phyloP scores from a whole-genome alignment of 2,888 invertebrate species.

The Andrena dorsata region DNA sequence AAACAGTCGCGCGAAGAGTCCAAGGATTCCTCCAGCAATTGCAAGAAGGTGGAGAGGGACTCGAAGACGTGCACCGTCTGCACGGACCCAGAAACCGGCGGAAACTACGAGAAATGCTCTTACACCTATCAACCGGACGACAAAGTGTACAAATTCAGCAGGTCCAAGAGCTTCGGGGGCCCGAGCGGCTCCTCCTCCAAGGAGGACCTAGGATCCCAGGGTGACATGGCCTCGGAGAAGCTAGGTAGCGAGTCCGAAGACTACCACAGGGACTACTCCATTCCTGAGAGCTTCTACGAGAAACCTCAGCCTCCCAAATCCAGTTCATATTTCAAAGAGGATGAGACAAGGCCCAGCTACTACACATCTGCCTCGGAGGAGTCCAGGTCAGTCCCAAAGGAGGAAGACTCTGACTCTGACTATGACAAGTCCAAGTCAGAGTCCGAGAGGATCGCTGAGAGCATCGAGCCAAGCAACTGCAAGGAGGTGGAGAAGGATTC shows the following conservation, averaged over 20 bases:
- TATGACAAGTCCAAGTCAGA: constrained; percentile 87
- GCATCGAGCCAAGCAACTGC: constrained; percentile 86
- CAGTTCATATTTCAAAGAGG: constrained; percentile 22
- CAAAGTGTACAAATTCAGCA: constrained; percentile 79
- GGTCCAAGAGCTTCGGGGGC: constrained; percentile 77
- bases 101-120: constrained; percentile 87
- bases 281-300: constrained; percentile 40
- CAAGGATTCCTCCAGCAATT: constrained; percentile 50
- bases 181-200: constrained; percentile 29
- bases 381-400: constrained; percentile 81
- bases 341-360: constrained; percentile 9
- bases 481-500: constrained; percentile 88
- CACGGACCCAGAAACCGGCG: constrained; percentile 86
- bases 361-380: constrained; percentile 60
- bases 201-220: not conserved
- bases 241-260: constrained; percentile 1
- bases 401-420: constrained; percentile 84
- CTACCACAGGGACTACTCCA: constrained; percentile 53
- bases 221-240: not conserved
- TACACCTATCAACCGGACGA: constrained; percentile 86
- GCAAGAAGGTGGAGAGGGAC: constrained; percentile 77
- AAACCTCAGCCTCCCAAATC: not conserved
- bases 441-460: constrained; percentile 88
- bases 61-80: constrained; percentile 87
- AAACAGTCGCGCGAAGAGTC: constrained; percentile 15